phyloP scores from a whole-genome alignment of 2,888 invertebrate species.

The Ichneumon xanthorius region DNA sequence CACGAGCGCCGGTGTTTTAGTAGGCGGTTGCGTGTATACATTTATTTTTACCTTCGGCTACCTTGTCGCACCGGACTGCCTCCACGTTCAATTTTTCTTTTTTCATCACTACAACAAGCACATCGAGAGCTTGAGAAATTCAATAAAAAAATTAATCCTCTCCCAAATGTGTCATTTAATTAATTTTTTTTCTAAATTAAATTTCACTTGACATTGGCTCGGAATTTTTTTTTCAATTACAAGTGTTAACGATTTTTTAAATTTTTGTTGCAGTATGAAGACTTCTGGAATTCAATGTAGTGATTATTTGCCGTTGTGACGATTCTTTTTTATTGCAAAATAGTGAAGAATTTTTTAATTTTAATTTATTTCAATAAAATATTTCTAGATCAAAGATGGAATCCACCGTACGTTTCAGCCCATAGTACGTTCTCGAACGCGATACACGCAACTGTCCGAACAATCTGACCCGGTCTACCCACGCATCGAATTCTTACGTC shows the following conservation, averaged over 20 bases:
- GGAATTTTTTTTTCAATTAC: not conserved
- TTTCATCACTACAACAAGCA: not conserved
- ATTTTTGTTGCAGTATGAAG: not conserved
- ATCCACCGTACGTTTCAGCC: not conserved
- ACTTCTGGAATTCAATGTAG: not conserved
- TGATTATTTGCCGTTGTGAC: too few species aligned
- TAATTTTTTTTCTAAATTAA: not conserved
- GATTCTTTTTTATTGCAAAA: too few species aligned
- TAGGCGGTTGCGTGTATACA: slow-evolving; percentile 20
- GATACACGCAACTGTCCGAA: slow-evolving; percentile 51
- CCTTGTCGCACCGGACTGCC: slow-evolving; percentile 21
- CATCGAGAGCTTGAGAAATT: not conserved
- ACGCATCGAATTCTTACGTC: slow-evolving; percentile 62
- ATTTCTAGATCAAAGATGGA: not conserved
- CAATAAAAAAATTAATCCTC: not conserved
- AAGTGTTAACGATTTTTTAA: not conserved
- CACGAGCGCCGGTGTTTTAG: slow-evolving; percentile 12
- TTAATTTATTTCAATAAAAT: not conserved
- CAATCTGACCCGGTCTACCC: slow-evolving; percentile 62
- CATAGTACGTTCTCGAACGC: slow-evolving; percentile 23
- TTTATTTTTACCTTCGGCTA: slow-evolving; percentile 22
- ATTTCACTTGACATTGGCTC: not conserved
- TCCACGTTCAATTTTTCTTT: not conserved
- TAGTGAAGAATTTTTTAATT: not conserved
- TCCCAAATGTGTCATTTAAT: not conserved